Percentiles rank a stretch among this genome's conserved stretches.
phyloP scores from a whole-genome alignment of 2,113 vertebrate species.

The Lethenteron reissneri region DNA sequence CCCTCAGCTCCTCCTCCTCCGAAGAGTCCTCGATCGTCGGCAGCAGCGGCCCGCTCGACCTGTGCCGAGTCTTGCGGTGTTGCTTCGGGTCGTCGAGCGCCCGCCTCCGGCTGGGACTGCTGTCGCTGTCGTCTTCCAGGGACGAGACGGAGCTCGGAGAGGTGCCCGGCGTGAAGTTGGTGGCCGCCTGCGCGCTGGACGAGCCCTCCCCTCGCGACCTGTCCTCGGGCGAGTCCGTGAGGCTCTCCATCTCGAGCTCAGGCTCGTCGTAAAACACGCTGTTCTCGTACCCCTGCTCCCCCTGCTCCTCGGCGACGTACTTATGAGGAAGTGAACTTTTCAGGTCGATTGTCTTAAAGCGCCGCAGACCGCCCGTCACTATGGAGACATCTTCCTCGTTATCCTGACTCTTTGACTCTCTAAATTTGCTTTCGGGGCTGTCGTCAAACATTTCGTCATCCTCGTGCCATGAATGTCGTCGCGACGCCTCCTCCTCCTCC shows the following conservation, averaged over 20 bases:
- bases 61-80: constrained; percentile 60
- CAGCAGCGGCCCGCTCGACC: constrained; percentile 47
- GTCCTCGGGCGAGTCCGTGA: constrained; percentile 78
- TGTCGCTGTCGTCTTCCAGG: constrained; percentile 87
- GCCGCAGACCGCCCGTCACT: constrained; percentile 31
- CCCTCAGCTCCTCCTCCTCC: constrained; percentile 61
- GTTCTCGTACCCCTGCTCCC: constrained; percentile 33
- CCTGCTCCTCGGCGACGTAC: constrained; percentile 24
- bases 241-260: constrained; percentile 73
- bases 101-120: constrained; percentile 62
- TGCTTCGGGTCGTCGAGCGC: constrained; percentile 56
- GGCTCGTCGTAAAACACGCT: constrained; percentile 45
- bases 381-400: constrained; percentile 26
- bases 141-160: constrained; percentile 89
- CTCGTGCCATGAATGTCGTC: constrained; percentile 40
- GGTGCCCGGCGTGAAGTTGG: constrained; percentile 69
- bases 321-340: constrained; percentile 37
- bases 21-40: constrained; percentile 83
- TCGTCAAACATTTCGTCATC: constrained; percentile 33
- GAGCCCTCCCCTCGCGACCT: constrained; percentile 78
- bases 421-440: constrained; percentile 31
- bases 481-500: constrained; percentile 31
- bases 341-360: constrained; percentile 58
- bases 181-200: constrained; percentile 59
- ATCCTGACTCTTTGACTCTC: constrained; percentile 46